Conservation (phyloP, 2,113 vertebrate species). For the Thryonomys swinderianus region DNA sequence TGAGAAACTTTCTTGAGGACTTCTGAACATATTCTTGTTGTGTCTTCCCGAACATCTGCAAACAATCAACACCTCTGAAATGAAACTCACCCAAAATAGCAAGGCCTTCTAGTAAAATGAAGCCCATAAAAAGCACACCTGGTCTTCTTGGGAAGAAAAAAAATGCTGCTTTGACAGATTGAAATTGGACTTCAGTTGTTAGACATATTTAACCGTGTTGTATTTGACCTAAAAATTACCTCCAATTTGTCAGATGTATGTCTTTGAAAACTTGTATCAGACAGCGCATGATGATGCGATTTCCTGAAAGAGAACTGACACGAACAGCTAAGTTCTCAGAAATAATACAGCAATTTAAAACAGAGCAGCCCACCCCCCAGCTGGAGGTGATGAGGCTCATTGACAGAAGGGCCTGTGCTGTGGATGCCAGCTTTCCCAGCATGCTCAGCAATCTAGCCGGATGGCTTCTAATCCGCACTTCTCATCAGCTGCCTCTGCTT, state of each 20-base stretch:
- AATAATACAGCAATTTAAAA: conserved; percentile 3
- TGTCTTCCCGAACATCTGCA: conserved; percentile 69
- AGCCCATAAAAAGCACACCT: conserved; percentile 65
- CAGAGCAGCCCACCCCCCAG: not conserved
- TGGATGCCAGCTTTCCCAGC: not conserved
- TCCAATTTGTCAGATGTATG: not conserved
- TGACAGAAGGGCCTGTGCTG: not conserved
- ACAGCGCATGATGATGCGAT: not conserved
- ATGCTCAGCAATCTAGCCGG: conserved; percentile 49
- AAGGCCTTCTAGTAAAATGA: conserved; percentile 48
- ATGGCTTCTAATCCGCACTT: conserved; percentile 42
- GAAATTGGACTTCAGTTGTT: conserved; percentile 53
- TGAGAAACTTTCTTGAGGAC: conserved; percentile 35
- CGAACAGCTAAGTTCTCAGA: conserved; percentile 41
- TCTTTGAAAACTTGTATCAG: conserved; percentile 36
- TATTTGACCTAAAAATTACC: conserved; percentile 56
- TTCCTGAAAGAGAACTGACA: conserved; percentile 15
- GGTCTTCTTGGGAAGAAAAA: not conserved
- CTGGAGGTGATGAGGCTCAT: conserved; percentile 41
- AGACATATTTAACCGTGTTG: conserved; percentile 56
- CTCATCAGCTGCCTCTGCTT: conserved; percentile 1
- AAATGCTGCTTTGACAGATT: conserved; percentile 38
- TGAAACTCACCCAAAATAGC: conserved; percentile 69
- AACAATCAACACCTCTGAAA: conserved; percentile 80
- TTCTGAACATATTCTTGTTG: conserved; percentile 41